phyloP scores from a whole-genome alignment of 2,888 invertebrate genomes.

The Drosophila lutescens region DNA sequence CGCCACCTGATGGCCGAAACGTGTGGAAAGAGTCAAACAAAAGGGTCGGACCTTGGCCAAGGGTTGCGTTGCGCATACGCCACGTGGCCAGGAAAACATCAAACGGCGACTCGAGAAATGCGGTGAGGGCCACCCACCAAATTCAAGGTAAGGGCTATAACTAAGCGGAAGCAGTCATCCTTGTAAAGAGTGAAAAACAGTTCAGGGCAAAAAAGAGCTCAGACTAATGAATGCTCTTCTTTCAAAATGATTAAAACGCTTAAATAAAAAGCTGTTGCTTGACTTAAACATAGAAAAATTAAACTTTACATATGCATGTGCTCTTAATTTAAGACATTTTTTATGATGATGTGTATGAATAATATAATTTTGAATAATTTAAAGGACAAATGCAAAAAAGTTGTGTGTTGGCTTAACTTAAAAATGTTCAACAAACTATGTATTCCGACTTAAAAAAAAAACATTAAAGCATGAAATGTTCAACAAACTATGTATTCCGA shows the following conservation, averaged over 20 bases:
- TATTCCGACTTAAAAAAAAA: too few relatives aligned
- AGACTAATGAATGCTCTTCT: conserved; percentile 15
- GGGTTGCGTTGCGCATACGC: conserved; percentile 39
- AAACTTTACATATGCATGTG: too few relatives aligned
- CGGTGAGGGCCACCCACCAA: conserved; percentile 1
- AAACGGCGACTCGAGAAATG: conserved; percentile 36
- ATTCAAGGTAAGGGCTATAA: neutral
- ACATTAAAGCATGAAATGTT: too few relatives aligned
- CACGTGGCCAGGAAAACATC: conserved; percentile 48
- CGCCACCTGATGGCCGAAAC: conserved; percentile 68
- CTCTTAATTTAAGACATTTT: too few relatives aligned
- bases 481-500: too few relatives aligned
- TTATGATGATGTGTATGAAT: too few relatives aligned
- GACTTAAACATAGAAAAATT: too few relatives aligned
- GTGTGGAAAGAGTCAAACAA: conserved; percentile 60
- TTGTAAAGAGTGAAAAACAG: conserved; percentile 26
- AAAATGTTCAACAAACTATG: too few relatives aligned
- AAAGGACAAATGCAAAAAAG: too few relatives aligned
- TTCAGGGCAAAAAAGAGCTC: neutral
- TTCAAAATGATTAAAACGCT: neutral
- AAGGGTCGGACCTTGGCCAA: conserved; percentile 40
- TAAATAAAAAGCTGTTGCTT: too few relatives aligned
- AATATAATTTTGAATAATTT: too few relatives aligned
- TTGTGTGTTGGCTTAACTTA: too few relatives aligned
- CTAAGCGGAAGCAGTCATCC: conserved; percentile 35